A percentile compares a stretch with the other conserved stretches of the same genome.
These are phyloP conservation scores for Cyprinodon tularosa DNA, from an alignment of 2,113 vertebrate species.

Conservation along the genomic window DNA sequence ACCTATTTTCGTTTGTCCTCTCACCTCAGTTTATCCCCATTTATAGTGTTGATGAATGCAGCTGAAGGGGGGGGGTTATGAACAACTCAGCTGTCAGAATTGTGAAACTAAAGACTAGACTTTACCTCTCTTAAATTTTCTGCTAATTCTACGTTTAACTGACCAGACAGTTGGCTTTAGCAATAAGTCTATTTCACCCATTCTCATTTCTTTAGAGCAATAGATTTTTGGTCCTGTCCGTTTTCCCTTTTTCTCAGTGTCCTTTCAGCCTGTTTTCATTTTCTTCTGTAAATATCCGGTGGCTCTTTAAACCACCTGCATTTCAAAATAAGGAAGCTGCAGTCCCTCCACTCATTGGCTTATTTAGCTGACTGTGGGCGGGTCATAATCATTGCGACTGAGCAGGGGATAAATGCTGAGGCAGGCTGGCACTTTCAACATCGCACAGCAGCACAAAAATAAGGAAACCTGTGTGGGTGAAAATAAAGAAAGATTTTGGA, in stretches of 20 bases:
- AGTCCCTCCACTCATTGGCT: constrained; percentile 67
- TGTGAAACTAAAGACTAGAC: neutral
- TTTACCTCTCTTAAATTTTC: neutral
- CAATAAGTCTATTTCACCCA: neutral
- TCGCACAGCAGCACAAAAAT: constrained; percentile 25
- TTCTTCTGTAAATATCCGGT: constrained; percentile 42
- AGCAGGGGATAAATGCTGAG: constrained; percentile 15
- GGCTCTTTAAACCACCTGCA: constrained; percentile 74
- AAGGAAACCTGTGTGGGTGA: constrained; percentile 37
- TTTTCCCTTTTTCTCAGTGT: constrained; percentile 40
- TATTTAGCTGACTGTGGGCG: constrained; percentile 52
- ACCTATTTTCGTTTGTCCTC: neutral
- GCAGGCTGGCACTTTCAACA: constrained; percentile 43
- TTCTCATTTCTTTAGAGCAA: neutral
- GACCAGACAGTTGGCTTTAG: neutral
- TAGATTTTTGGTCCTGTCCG: neutral
- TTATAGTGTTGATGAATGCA: neutral
- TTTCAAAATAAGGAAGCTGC: constrained; percentile 69
- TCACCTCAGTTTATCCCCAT: neutral
- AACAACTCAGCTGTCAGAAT: neutral
- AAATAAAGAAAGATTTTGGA: constrained; percentile 23
- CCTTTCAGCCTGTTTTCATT: constrained; percentile 5
- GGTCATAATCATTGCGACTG: constrained; percentile 53
- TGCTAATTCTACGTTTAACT: neutral
- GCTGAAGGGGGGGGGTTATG: no score